Percentiles rank a stretch among this genome's conserved stretches.
phyloP scores from a whole-genome alignment of 1,140 invertebrate genomes.

The Halictus rubicundus region DNA sequence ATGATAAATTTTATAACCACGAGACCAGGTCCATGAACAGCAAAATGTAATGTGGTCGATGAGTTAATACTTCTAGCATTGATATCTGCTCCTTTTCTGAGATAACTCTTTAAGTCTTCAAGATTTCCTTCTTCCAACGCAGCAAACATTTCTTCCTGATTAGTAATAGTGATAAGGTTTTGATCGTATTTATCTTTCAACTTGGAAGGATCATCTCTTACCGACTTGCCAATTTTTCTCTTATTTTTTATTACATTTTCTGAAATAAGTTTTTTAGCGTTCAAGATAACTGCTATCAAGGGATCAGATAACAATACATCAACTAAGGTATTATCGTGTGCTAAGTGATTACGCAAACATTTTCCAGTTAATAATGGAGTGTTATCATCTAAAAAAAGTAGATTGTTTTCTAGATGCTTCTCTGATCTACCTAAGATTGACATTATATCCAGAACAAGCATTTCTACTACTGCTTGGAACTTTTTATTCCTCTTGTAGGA shows the following conservation, averaged over 20 bases:
- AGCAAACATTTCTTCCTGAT: slow-evolving; percentile 32
- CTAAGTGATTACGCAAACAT: slow-evolving; percentile 74
- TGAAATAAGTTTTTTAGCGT: slow-evolving; percentile 41
- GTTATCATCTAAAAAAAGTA: slow-evolving; percentile 75
- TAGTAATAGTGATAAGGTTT: slow-evolving; percentile 9
- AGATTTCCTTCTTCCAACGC: slow-evolving; percentile 28
- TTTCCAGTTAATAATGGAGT: slow-evolving; percentile 79
- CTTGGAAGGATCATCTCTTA: slow-evolving; percentile 8
- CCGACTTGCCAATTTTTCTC: background rate
- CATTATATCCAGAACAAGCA: slow-evolving; percentile 40
- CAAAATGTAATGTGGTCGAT: slow-evolving; percentile 56
- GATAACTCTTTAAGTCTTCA: background rate
- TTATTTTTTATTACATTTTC: slow-evolving; percentile 22
- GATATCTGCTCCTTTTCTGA: slow-evolving; percentile 54
- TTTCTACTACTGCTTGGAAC: slow-evolving; percentile 37
- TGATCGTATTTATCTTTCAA: slow-evolving; percentile 27
- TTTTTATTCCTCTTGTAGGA: slow-evolving; percentile 25
- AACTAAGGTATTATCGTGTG: slow-evolving; percentile 79
- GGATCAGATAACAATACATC: slow-evolving; percentile 80
- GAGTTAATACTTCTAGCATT: slow-evolving; percentile 45
- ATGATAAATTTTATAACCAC: slow-evolving; percentile 52
- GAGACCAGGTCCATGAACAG: slow-evolving; percentile 43
- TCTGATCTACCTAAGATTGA: slow-evolving; percentile 33
- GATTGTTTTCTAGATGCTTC: slow-evolving; percentile 76
- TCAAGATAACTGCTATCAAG: slow-evolving; percentile 49